Base-by-base conservation (phyloP, 2,797 vertebrate species). In the Neostethus bicornis region DNA sequence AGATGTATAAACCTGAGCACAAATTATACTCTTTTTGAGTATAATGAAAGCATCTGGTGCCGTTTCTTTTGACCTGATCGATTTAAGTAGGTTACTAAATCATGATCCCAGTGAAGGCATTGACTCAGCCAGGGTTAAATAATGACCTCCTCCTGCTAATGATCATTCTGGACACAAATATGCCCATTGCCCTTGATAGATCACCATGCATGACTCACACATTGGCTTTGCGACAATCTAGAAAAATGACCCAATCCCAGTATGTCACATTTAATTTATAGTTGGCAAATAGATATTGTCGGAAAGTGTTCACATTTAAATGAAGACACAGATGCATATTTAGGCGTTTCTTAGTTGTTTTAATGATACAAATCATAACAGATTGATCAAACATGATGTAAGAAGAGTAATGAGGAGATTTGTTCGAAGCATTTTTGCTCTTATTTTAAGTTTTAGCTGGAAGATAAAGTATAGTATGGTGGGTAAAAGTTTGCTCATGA, bases 111-210 rank as follows among this genome's bases (percentile, higher is more conserved):
- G 47, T 61, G 34, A 60, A 19, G 60, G 54, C 67, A 75, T 66
- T 49, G 63, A 79, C 62, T 62, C 7, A 9, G 59, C 58, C 70
- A 35, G 23, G 42, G 61, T 79, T 77, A 79, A 82, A 64, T 86
- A 74, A 86, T 80, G 65, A 67, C 61, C 59, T 61, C 47, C 57
- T 43, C 44, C 51, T 70, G 45, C 66, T 80, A 84, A 80, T 77
- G 82, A 66, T 68, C 66, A 52, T 74, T 72, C 66, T 67, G 61
- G 58, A 79, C 70, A 46, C 75, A 62, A 79, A 77, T 75, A 42
- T 67, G 65, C 51, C 77, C 75, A 58, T 69, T 52, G 64, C 73
- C n/a, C 54, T 38, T 81, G 77, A 85, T 70, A 61, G 64, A 85
- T 86, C 46, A 48, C 63, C 38, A 0, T 23, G 44, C 38, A 24